Base-by-base conservation (phyloP, 2,888 invertebrate genomes). In the Oasisia sp. region DNA sequence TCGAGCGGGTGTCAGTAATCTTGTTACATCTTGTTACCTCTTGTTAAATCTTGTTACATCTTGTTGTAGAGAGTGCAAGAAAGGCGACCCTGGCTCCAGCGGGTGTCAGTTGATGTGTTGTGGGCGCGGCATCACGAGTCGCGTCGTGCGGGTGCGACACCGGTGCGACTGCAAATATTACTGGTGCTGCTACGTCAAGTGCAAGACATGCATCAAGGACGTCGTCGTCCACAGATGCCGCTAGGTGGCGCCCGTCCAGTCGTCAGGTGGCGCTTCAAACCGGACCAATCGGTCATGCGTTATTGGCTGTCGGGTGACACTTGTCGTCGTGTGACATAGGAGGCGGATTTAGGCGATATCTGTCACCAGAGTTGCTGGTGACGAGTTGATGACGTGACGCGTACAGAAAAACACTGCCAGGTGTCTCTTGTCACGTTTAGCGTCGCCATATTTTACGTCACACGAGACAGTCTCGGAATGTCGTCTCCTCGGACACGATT, bases 121-220 rank as follows among this genome's bases (percentile, higher is more conserved):
- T 96, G 98, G 98, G 32, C 97, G 98, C 94, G 98, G 98, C 45
- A 97, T 98, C 95, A 97, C 97, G 94, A 98, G 97, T 14, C 97
- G 97, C 94, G 97, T 97, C 93, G 97, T 97, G 94, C 97, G 97
- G 95, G 97, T 97, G 92, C 97, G 97, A 92, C 98, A 98, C 94
- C 94, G 96, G 5, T 98, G 98, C 96, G 97, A 97, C 95, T 98
- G 98, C 97, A 98, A 98, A 96, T 98, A 98, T 97, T 97, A 98
- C 96, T 98, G 98, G 97, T 98, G 98, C 96, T 98, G 98, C 97
- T 98, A 98, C 96, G 98, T 98, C 93, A 98, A 98, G 97, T 98
- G 98, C 97, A 98, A 98, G 96, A 98, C 97, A 90, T 98, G 98
- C 96, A 97, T 97, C 94, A 97, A 97, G 94, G 97, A 97, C 96